Percentiles rank a stretch among this genome's conserved stretches.
Evolutionary conservation across 1,140 invertebrate species (phyloP).

Genomic region (Helicoverpa zea): DNA sequence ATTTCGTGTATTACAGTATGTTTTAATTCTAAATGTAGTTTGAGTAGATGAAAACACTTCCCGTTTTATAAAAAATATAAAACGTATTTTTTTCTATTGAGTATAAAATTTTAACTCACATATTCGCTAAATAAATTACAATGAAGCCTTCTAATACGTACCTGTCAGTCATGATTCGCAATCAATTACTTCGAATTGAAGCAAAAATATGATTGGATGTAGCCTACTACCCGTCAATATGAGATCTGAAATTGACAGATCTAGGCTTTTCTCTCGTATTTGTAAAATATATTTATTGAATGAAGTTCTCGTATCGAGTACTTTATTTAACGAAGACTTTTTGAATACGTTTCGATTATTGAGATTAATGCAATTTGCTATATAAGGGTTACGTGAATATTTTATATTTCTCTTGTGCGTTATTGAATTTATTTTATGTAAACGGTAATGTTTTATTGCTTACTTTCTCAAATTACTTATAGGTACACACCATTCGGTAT

Average conservation of each 20-base stretch:
- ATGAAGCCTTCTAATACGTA: conserved; percentile 22
- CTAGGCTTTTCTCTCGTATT: conserved; percentile 27
- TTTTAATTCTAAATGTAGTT: conserved; percentile 29
- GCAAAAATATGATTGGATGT: conserved; percentile 42
- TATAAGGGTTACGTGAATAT: neutral
- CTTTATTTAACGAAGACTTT: neutral
- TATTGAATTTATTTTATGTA: no score
- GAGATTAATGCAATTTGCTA: neutral
- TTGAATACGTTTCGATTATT: neutral
- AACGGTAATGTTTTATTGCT: no score
- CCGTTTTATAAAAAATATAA: no score
- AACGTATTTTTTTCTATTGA: neutral
- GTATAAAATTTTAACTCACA: neutral
- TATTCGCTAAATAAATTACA: conserved; percentile 25
- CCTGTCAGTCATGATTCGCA: conserved; percentile 38
- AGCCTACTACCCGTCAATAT: conserved; percentile 7
- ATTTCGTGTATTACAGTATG: conserved; percentile 31
- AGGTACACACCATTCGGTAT: no score
- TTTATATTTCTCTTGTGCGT: no score
- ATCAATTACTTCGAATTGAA: conserved; percentile 41
- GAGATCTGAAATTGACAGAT: conserved; percentile 41
- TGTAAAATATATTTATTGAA: conserved; percentile 34
- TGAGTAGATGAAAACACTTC: neutral
- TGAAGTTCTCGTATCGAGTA: conserved; percentile 1
- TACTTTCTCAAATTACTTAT: no score